Evolutionary conservation across 2,113 vertebrate species (phyloP), one percentile per base, ranked within the genome.

Genomic region (Willisornis vidua): DNA sequence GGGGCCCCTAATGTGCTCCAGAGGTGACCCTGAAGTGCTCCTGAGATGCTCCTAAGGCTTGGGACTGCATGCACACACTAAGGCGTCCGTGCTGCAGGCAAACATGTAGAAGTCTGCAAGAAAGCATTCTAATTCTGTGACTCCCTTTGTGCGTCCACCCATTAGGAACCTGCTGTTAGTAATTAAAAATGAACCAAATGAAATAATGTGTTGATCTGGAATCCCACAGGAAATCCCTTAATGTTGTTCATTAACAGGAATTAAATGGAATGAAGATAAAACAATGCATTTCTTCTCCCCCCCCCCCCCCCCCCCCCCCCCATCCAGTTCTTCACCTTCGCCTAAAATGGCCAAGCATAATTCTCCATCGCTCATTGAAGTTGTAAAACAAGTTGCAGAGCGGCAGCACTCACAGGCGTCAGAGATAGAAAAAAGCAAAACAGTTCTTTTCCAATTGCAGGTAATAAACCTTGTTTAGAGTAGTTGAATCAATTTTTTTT

Each of bases 401-500:
- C 97, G 97, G 75, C 98, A 98, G 29, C 97, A 97, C 75, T 95
- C 90, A 13, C 98, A 98, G 71, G 84, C 52, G 4, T 97, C 97
- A 49, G 98, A 98, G 85, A 95, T 97, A 90, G 96, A 97, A 88
- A 98, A 94, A 91, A 97, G 25, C 57, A 98, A 93, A 95, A 68
- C 85, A 19, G 1, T 96, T 68, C 95, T 98, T 52, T 85, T 62
- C 29, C 93, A 91, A 4, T 31, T 98, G 72, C 98, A 98, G 98
- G 98, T 98, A 97, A 93, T 58, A 73, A 80, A 7, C 35, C 22
- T 80, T 58, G 4, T 77, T 73, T 51, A n/a, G 31, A 72, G 4
- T 23, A 83, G 8, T 51, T 65, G 18, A 41, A 35, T 58, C 13
- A 0, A 29, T 1, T 39, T 73, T 57, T 22, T 65, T 62, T n/a